Evolutionary conservation across 2,113 vertebrate species (phyloP), one percentile per base, ranked within the genome.

Genomic region (Syrrhaptes paradoxus): DNA sequence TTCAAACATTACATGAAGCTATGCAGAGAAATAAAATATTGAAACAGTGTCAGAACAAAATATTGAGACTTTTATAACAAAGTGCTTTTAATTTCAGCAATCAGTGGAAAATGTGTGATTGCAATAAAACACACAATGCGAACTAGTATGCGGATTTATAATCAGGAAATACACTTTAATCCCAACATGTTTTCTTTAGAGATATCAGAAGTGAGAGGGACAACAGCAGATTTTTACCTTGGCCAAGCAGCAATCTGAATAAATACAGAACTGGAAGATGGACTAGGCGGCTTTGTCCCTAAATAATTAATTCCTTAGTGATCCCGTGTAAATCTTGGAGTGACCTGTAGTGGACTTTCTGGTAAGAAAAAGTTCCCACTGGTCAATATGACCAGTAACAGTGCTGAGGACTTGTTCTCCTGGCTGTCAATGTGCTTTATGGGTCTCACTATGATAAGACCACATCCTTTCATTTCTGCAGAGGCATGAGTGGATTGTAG

Each of bases 381-480:
- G 48, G 55, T 74, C 73, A 41, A 11, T 84, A 74, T n/a, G 55
- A 51, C 31, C 3, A 2, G 17, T 45, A 88, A 12, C 16, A 28
- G 17, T 22, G 21, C 31, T 48, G n/a, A 83, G n/a, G 18, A 38
- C 46, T 49, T 62, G 26, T 57, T 85, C 48, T 87, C 3, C 13
- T 74, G 59, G 10, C 20, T 90, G 41, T 73, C 61, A 59, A 7
- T 29, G 12, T 90, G 36, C 11, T 89, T 95, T 92, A 78, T 34
- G 29, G 7, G n/a, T 74, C 90, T 83, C 28, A 49, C 59, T 86
- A 43, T 45, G 41, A 34, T 20, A 4, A 38, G 61, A 16, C 24
- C 36, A n/a, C 48, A 90, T 90, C 26, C 68, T 74, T 86, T 92
- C 57, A 61, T 82, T 87, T 91, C 68, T 80, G 13, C 52, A 45